phyloP scores from a whole-genome alignment of 2,797 vertebrate species.

The Podarcis siculus region DNA sequence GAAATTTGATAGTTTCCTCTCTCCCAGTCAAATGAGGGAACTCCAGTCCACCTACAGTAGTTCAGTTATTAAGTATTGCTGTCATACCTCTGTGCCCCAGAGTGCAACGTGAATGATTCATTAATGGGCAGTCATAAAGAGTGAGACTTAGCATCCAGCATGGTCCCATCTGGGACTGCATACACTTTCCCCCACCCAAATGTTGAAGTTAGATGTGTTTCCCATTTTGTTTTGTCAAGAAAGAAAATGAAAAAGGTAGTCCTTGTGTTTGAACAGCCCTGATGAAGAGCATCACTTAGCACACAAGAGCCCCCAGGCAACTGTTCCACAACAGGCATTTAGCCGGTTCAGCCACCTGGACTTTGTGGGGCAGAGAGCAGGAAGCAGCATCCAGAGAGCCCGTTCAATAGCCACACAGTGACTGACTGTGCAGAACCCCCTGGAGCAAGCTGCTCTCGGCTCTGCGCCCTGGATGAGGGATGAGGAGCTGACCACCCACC shows the following conservation, averaged over 20 bases:
- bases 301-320: conserved; percentile 1
- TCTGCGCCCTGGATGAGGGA: neutral
- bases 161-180: too few species aligned
- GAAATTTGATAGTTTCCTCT: too few species aligned
- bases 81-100: neutral
- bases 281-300: too few species aligned
- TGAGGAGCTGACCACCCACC: conserved; percentile 20
- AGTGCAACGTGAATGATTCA: neutral
- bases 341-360: rapidly evolving
- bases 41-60: too few species aligned
- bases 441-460: neutral
- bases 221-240: neutral
- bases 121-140: neutral
- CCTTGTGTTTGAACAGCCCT: too few species aligned
- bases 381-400: conserved; percentile 23
- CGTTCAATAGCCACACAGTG: neutral
- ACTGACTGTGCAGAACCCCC: neutral
- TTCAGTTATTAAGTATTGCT: neutral
- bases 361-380: conserved; percentile 37
- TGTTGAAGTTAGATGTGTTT: neutral
- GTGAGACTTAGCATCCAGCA: neutral
- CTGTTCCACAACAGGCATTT: conserved; percentile 19
- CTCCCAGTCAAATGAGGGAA: neutral
- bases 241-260: neutral
- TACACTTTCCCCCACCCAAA: neutral